Conservation (phyloP, 2,113 vertebrate species). For the Paratilapia polleni region DNA sequence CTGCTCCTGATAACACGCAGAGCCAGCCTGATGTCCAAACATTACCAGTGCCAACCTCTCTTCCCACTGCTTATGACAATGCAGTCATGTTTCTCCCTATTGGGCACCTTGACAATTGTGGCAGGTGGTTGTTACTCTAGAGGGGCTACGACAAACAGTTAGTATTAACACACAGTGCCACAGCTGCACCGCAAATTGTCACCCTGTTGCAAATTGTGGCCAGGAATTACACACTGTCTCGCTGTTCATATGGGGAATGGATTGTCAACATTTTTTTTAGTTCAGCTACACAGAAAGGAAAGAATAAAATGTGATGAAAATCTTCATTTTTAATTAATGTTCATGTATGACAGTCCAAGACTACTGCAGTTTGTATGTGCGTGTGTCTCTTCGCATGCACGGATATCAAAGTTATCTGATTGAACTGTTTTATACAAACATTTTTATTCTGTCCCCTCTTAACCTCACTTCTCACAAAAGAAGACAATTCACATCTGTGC, state of each 20-base stretch:
- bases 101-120: conserved; percentile 57
- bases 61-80: conserved; percentile 38
- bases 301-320: neutral
- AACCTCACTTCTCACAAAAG: neutral
- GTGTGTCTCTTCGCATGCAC: neutral
- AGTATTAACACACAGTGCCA: conserved; percentile 34
- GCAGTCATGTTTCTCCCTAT: conserved; percentile 45
- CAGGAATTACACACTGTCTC: conserved; percentile 29
- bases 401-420: neutral
- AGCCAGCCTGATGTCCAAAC: conserved; percentile 52
- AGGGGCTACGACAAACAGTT: conserved; percentile 34
- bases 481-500: neutral
- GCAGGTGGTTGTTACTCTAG: conserved; percentile 64
- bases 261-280: conserved; percentile 17
- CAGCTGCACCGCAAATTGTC: conserved; percentile 49
- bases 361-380: neutral
- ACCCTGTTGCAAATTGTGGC: conserved; percentile 10
- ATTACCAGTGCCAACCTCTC: conserved; percentile 41
- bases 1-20: conserved; percentile 39
- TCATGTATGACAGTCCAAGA: neutral
- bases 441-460: neutral
- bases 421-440: neutral
- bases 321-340: neutral
- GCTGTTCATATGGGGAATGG: conserved; percentile 17
- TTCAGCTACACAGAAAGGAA: neutral